phyloP scores from a whole-genome alignment of 2,888 invertebrate species.

The Seira ritae region DNA sequence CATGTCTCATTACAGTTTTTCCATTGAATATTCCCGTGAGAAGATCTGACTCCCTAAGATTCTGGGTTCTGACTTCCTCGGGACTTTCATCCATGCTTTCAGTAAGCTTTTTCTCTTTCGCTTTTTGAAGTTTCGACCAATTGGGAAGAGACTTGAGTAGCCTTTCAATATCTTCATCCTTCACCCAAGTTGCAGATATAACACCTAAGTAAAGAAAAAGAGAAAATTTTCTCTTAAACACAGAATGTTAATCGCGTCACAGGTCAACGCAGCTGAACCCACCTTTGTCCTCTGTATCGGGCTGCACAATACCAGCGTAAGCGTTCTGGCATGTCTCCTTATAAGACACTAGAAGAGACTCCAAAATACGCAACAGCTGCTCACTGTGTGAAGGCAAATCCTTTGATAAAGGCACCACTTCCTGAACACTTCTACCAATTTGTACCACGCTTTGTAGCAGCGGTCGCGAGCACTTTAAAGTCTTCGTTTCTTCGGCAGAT shows the following conservation, averaged over 20 bases:
- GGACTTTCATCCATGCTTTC: slow-evolving; percentile 83
- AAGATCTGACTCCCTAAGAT: slow-evolving; percentile 93
- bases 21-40: slow-evolving; percentile 94
- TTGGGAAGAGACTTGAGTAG: slow-evolving; percentile 92
- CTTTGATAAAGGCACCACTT: slow-evolving; percentile 83
- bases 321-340: slow-evolving; percentile 85
- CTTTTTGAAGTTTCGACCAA: slow-evolving; percentile 82
- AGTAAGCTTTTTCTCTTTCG: slow-evolving; percentile 76
- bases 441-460: slow-evolving; percentile 84
- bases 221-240: neutral
- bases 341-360: slow-evolving; percentile 84
- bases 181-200: slow-evolving; percentile 91
- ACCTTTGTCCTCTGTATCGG: slow-evolving; percentile 84
- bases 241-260: too few relatives aligned
- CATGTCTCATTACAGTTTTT: slow-evolving; percentile 87
- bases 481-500: slow-evolving; percentile 82
- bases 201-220: slow-evolving; percentile 77
- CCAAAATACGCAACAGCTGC: slow-evolving; percentile 84
- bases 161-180: slow-evolving; percentile 95
- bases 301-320: slow-evolving; percentile 86
- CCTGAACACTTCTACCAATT: slow-evolving; percentile 82
- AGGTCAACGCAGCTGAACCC: too few relatives aligned
- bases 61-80: slow-evolving; percentile 86
- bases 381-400: slow-evolving; percentile 86
- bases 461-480: slow-evolving; percentile 81